These are phyloP conservation scores for Callyntrura guangdongensis DNA, from an alignment of 2,888 invertebrate species.

Conservation along the genomic window DNA sequence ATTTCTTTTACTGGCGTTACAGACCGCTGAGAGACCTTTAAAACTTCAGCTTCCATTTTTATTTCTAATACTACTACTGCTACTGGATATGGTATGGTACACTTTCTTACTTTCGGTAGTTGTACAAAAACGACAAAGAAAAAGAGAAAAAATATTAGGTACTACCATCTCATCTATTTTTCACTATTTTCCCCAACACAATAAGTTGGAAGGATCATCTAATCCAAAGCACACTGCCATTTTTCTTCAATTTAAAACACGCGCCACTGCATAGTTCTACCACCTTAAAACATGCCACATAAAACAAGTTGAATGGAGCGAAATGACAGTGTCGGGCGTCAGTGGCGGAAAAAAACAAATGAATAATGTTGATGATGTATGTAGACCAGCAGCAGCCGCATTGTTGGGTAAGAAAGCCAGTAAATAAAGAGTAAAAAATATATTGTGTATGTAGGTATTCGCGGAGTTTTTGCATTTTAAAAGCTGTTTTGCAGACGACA, in stretches of 20 bases:
- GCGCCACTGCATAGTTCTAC: conserved; percentile 19
- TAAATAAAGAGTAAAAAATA: too few relatives aligned
- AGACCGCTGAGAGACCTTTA: too few relatives aligned
- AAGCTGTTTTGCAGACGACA: conserved; percentile 2
- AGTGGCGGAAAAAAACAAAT: conserved; percentile 13
- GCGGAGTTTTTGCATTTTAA: background rate
- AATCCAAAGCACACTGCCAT: conserved; percentile 22
- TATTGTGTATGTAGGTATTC: too few relatives aligned
- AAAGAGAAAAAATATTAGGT: background rate
- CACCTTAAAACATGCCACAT: background rate
- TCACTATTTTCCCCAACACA: background rate
- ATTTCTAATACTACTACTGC: too few relatives aligned
- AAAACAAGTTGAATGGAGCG: conserved; percentile 10
- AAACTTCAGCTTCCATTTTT: too few relatives aligned
- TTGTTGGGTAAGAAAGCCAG: too few relatives aligned
- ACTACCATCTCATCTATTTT: background rate
- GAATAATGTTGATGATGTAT: background rate
- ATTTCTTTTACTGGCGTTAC: too few relatives aligned
- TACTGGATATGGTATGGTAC: too few relatives aligned
- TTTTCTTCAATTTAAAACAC: conserved; percentile 33
- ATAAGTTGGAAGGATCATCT: background rate
- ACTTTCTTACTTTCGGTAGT: too few relatives aligned
- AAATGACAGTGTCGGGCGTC: background rate
- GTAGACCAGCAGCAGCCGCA: background rate
- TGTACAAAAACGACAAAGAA: background rate